Evolutionary conservation across 2,888 invertebrate species (phyloP).

Genomic region (Osmoderma eremita): DNA sequence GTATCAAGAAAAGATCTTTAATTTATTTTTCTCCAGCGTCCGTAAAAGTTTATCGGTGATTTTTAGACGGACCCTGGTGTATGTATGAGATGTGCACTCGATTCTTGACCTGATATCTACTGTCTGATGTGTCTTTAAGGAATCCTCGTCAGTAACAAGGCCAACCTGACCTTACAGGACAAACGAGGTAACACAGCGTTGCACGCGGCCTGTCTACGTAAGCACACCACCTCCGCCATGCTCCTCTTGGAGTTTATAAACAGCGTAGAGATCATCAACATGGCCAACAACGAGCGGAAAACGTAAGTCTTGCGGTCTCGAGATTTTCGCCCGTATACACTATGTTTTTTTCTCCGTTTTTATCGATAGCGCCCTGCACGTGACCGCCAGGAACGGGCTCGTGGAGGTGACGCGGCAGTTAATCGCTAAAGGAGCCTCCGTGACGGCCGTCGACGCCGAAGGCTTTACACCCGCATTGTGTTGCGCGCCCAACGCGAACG

Average conservation of each 20-base stretch:
- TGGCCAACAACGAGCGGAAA: constrained; percentile 67
- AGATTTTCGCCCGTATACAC: no score
- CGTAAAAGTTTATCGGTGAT: background rate
- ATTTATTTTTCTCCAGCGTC: no score
- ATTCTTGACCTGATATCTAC: no score
- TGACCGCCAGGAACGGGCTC: constrained; percentile 71
- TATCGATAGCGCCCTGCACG: constrained; percentile 67
- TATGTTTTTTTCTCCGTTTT: constrained; percentile 8
- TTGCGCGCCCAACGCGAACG: constrained; percentile 70
- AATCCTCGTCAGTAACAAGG: constrained; percentile 66
- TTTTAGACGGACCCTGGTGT: no score
- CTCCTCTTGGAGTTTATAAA: constrained; percentile 67
- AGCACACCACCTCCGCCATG: constrained; percentile 68
- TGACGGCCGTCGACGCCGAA: constrained; percentile 68
- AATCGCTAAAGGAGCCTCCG: constrained; percentile 69
- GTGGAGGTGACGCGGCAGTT: constrained; percentile 70
- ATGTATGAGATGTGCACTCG: no score
- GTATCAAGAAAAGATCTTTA: no score
- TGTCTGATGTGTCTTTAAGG: constrained; percentile 64
- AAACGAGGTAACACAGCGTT: constrained; percentile 70
- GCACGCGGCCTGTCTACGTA: constrained; percentile 70
- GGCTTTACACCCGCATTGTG: constrained; percentile 73
- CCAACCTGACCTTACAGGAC: constrained; percentile 66
- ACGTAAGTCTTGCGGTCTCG: constrained; percentile 63
- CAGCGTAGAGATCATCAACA: constrained; percentile 63